Conservation (phyloP, 92 coral and sea anemone species). For the Porites cylindrica region DNA sequence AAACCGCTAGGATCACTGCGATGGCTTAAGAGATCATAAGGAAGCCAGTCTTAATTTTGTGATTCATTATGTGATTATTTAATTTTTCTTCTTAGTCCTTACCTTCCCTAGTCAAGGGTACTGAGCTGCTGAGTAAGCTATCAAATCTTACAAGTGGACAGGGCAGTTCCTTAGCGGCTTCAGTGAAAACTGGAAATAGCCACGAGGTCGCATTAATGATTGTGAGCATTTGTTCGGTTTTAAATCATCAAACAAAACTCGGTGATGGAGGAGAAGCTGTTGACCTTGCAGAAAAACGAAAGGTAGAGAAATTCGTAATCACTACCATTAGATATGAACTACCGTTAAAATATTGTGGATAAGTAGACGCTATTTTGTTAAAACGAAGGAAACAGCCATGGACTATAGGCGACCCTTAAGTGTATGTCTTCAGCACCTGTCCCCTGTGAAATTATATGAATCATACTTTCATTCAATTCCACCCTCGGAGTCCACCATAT, state of each 20-base stretch:
- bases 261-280: conserved; percentile 9
- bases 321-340: not conserved
- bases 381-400: too few species aligned
- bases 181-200: conserved; percentile 64
- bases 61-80: too few species aligned
- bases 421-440: too few species aligned
- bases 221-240: conserved; percentile 67
- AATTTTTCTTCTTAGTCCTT: conserved; percentile 53
- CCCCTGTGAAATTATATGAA: too few species aligned
- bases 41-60: too few species aligned
- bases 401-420: too few species aligned
- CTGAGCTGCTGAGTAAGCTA: conserved; percentile 56
- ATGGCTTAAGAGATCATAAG: too few species aligned
- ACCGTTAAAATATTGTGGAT: too few species aligned
- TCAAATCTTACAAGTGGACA: conserved; percentile 58
- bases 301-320: conserved; percentile 9
- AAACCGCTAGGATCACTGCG: too few species aligned
- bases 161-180: conserved; percentile 49
- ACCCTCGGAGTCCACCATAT: too few species aligned
- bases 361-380: too few species aligned
- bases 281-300: conserved; percentile 12
- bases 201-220: conserved; percentile 61
- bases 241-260: conserved; percentile 53
- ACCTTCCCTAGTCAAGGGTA: conserved; percentile 53
- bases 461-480: too few species aligned